Conservation (phyloP, 2,797 vertebrate species). For the Malurus leucopterus region DNA sequence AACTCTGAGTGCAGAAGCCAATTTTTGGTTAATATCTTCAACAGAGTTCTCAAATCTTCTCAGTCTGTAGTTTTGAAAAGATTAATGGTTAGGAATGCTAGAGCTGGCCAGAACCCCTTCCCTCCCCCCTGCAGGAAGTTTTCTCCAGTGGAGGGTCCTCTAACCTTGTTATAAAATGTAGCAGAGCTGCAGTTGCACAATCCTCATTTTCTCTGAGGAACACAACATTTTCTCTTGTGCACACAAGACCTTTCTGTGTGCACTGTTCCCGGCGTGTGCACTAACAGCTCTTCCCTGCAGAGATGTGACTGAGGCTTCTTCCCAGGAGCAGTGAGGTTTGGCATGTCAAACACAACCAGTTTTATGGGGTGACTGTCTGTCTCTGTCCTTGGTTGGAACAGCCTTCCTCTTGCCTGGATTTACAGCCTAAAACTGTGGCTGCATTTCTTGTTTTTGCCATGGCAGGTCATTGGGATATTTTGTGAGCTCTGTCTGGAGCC, state of each 20-base stretch:
- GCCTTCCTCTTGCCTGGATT: neutral
- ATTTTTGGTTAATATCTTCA: neutral
- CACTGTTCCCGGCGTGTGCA: neutral
- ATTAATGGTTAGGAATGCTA: neutral
- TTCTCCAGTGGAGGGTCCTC: neutral
- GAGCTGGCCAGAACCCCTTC: neutral
- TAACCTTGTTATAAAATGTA: neutral
- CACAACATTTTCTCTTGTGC: too few relatives aligned
- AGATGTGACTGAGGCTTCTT: neutral
- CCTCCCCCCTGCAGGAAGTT: neutral
- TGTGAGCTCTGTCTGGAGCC: neutral
- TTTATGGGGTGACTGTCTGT: conserved; percentile 27
- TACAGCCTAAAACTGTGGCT: neutral
- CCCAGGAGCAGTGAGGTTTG: conserved; percentile 34
- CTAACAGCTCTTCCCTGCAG: neutral
- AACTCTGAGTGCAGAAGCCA: neutral
- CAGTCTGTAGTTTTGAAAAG: neutral
- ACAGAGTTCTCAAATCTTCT: neutral
- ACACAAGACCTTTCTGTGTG: neutral
- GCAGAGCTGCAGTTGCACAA: neutral
- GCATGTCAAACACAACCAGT: neutral
- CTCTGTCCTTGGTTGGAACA: neutral
- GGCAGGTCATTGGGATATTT: neutral
- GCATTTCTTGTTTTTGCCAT: neutral
- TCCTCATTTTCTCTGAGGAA: neutral